Evolutionary conservation across 2,113 vertebrate species (phyloP).

Genomic region (Thinocorus orbignyianus): DNA sequence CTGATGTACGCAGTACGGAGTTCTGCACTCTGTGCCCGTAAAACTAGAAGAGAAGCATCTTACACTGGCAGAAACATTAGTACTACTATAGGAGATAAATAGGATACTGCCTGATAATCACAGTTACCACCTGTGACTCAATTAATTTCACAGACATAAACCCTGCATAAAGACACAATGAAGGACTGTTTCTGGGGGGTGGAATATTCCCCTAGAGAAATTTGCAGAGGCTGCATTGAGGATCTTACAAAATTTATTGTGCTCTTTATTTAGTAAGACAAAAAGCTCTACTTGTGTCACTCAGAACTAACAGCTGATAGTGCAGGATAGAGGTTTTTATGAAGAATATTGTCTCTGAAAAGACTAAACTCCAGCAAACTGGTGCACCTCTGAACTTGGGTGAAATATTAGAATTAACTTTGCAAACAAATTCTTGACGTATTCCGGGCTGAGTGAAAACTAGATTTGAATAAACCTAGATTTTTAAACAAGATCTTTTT

Average conservation of each 20-base stretch:
- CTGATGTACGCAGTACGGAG: background rate
- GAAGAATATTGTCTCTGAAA: background rate
- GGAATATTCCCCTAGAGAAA: background rate
- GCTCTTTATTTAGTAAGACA: background rate
- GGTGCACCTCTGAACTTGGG: background rate
- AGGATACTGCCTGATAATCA: background rate
- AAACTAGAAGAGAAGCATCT: background rate
- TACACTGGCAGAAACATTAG: background rate
- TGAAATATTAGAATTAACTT: background rate
- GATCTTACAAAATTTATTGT: background rate
- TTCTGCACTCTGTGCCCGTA: background rate
- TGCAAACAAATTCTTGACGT: background rate
- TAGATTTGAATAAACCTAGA: background rate
- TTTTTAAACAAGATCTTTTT: background rate
- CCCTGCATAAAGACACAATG: background rate
- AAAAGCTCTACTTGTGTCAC: background rate
- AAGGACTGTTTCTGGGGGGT: background rate
- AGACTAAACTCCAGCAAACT: background rate
- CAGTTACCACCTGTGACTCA: slow-evolving; percentile 17
- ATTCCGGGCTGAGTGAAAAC: background rate
- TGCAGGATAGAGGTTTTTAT: background rate
- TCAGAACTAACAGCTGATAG: background rate
- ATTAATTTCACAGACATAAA: slow-evolving; percentile 32
- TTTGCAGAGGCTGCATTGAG: background rate
- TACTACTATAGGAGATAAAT: background rate